Base-by-base conservation (phyloP, 2,888 invertebrate species). In the Eupithecia abbreviata region DNA sequence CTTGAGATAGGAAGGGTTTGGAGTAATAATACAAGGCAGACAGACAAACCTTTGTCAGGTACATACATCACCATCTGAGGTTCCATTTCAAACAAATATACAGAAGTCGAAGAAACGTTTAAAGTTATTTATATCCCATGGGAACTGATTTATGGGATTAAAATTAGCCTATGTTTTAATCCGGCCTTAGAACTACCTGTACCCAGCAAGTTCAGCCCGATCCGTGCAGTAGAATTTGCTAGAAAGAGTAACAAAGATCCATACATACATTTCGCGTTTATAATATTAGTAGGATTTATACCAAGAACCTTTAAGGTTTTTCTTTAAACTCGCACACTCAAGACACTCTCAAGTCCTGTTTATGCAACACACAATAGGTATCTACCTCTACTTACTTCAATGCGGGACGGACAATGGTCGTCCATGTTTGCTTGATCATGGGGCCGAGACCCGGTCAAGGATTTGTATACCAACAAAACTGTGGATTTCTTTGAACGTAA, bases 381-480 rank as follows among this genome's bases (percentile, higher is more conserved):
- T 66, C 66, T 58, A 30, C 30, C 4, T 45, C 6, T n/a, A 66
- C 42, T 42, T 42, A 66, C 66, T 5, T 74, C 72, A 47, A 74
- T 74, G 69, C 69, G 74, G 68, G 68, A 30, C 12, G 70, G 67
- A 77, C 75, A 77, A 77, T 73, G 62, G 68, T 15, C 43, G n/a
- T 30, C 72, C 15, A 42, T 13, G 41, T 65, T 15, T 41, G 13
- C 41, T 65, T 13, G 4, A 70, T 67, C 73, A 58, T 30, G 67
- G 49, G 75, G 43, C 58, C 43, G 41, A 70, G 66, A 77, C 70
- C 71, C 30, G 70, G 45, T 30, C 58, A 68, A 75, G 47, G 71
- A 74, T 73, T 73, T 70, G 67, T 73, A 71, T 70, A 67, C 70
- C 43, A 55, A 77, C 74, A 72, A 77, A 72, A 55, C 69, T 47